Conservation (phyloP, 35 echinoderm and acorn worm species). For the Patiria miniata region DNA sequence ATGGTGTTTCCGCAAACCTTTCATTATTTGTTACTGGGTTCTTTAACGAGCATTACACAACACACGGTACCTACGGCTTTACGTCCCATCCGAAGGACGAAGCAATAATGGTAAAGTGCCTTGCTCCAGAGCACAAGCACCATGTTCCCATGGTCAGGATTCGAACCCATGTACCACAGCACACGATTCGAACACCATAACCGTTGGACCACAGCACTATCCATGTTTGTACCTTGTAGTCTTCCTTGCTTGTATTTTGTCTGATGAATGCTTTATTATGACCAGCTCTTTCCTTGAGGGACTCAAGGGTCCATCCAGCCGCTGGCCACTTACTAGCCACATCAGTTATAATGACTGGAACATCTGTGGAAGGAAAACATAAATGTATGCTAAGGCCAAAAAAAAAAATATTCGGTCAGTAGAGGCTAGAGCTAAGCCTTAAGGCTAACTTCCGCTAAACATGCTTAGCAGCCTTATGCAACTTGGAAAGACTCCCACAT, state of each 20-base stretch:
- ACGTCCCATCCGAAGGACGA: too few relatives aligned
- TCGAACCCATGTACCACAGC: too few relatives aligned
- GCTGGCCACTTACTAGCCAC: constrained; percentile 66
- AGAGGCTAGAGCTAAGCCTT: neutral
- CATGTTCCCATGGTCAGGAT: too few relatives aligned
- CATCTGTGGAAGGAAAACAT: constrained; percentile 1
- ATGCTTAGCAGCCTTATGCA: neutral
- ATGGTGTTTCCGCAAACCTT: too few relatives aligned
- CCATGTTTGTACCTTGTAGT: constrained; percentile 44
- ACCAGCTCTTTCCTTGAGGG: constrained; percentile 45
- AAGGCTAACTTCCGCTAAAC: neutral
- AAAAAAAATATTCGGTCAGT: neutral
- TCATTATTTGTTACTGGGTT: too few relatives aligned
- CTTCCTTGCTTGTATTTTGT: constrained; percentile 51
- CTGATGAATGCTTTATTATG: constrained; percentile 72
- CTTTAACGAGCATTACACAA: too few relatives aligned
- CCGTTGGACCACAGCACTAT: too few relatives aligned
- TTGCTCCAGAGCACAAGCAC: too few relatives aligned
- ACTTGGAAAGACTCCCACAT: neutral
- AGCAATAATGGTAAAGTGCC: too few relatives aligned
- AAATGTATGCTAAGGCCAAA: neutral
- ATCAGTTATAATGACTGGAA: constrained; percentile 64
- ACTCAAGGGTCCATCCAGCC: constrained; percentile 54
- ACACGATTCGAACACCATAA: too few relatives aligned
- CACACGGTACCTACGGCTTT: too few relatives aligned